These are phyloP conservation scores for Pipistrellus pygmaeus DNA, from an alignment of 2,797 vertebrate genomes.

Conservation along the genomic window DNA sequence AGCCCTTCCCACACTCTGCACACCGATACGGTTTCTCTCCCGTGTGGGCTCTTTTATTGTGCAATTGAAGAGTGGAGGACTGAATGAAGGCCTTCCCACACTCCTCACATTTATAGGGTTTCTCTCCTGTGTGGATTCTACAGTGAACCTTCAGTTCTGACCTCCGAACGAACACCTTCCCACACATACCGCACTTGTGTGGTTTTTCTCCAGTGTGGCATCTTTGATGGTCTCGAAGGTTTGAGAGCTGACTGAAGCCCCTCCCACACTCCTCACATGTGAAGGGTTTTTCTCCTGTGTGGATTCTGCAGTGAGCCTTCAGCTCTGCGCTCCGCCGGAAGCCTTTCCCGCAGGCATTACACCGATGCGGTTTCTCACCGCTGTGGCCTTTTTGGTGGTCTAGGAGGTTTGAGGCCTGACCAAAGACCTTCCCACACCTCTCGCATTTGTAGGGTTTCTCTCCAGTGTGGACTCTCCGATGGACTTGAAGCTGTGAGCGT, in stretches of 20 bases:
- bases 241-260: constrained; percentile 79
- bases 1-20: constrained; percentile 77
- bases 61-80: constrained; percentile 76
- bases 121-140: constrained; percentile 80
- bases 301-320: constrained; percentile 78
- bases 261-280: constrained; percentile 77
- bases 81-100: constrained; percentile 80
- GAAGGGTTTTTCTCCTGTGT: constrained; percentile 81
- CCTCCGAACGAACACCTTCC: constrained; percentile 80
- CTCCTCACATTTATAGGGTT: constrained; percentile 77
- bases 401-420: constrained; percentile 79
- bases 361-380: constrained; percentile 79
- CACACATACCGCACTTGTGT: constrained; percentile 74
- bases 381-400: constrained; percentile 81
- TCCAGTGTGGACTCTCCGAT: constrained; percentile 80
- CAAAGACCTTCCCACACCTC: constrained; percentile 81
- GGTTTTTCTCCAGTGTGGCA: constrained; percentile 82
- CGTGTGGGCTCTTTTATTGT: constrained; percentile 80
- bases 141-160: constrained; percentile 76
- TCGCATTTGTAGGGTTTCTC: constrained; percentile 80
- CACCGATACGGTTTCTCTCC: constrained; percentile 80
- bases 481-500: constrained; percentile 79
- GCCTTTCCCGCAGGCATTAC: constrained; percentile 79
- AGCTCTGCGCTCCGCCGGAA: constrained; percentile 82
- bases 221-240: constrained; percentile 78